Base-by-base conservation (phyloP, 2,888 invertebrate genomes). In the Drosophila mimetica region DNA sequence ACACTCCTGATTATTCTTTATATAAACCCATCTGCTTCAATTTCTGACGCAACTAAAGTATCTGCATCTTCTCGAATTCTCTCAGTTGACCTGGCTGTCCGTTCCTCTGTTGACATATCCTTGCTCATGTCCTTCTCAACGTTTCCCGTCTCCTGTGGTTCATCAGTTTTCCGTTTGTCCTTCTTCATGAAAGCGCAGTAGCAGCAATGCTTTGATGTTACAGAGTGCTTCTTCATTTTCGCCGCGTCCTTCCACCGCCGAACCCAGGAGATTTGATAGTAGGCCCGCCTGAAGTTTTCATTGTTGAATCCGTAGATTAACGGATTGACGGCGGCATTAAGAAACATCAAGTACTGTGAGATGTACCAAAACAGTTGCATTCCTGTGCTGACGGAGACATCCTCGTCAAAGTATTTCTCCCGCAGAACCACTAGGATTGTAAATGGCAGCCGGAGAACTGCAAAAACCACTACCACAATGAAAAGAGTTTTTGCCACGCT, bases 261-360 rank as follows among this genome's bases (percentile, higher is more conserved):
- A n/a, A 83, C 77, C 42, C 73, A 84, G 30, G 89, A 80, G 92
- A 96, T 96, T 11, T 92, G 95, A 34, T 86, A 77, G 90, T 96
- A 95, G 13, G 95, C 95, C 52, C 94, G 93, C 11, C 94, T 92
- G 80, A 96, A 95, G 76, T 94, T 94, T 30, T 94, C 93, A 83
- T 96, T 96, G 9, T 94, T 95, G 59, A 95, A 94, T 3, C 96
- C 96, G 76, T 96, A 96, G 65, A 96, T 95, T 0, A 96, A 90
- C 0, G 96, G 96, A 88, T 96, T 96, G 51, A 96, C 90, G 2
- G 96, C 95, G 4, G 95, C 94, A 90, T 95, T 96, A 3, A 94
- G 81, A 76, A 95, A 95, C 90, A 96, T 94, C 2, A 96, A 91
- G 79, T 93, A 95, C 79, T 95, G 95, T 0, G 96, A 94, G 1